phyloP scores from a whole-genome alignment of 2,888 invertebrate genomes.

The Linhomoeus sp. region DNA sequence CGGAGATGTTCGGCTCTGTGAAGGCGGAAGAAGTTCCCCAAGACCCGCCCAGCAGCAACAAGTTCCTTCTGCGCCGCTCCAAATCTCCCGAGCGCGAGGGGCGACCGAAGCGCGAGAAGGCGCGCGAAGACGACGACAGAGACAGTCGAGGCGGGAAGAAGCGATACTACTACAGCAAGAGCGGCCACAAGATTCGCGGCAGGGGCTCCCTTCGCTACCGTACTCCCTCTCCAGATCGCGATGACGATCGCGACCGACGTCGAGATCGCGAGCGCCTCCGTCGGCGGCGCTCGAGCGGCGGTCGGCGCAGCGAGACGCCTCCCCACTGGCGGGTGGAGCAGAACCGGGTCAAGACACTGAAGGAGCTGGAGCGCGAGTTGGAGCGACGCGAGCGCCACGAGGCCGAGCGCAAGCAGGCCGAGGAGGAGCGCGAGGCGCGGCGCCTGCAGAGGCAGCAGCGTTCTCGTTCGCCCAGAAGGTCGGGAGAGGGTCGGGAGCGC shows the following conservation, averaged over 20 bases:
- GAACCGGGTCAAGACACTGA: background rate
- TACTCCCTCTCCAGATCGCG: conserved; percentile 2
- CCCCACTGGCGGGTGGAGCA: conserved; percentile 6
- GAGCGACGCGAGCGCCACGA: no score
- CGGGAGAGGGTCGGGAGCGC: no score
- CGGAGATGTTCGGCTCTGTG: conserved; percentile 27
- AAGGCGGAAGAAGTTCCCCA: conserved; percentile 85
- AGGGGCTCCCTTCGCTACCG: conserved; percentile 7
- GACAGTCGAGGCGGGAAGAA: background rate
- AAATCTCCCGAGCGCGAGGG: conserved; percentile 1
- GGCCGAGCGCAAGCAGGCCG: no score
- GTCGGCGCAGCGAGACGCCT: conserved; percentile 3
- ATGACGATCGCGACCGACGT: background rate
- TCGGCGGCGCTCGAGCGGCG: background rate
- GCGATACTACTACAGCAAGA: conserved; percentile 3
- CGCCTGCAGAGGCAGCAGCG: no score
- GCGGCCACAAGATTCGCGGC: conserved; percentile 6
- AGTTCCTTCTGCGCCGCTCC: conserved; percentile 24
- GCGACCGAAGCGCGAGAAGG: background rate
- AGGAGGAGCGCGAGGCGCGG: no score
- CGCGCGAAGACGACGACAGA: background rate
- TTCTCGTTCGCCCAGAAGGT: no score
- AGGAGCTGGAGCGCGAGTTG: background rate
- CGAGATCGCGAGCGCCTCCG: no score
- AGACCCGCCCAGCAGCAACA: conserved; percentile 50